Percentiles rank a stretch among this genome's conserved stretches.
phyloP scores from a whole-genome alignment of 2,113 vertebrate genomes.

The Callipepla squamata region DNA sequence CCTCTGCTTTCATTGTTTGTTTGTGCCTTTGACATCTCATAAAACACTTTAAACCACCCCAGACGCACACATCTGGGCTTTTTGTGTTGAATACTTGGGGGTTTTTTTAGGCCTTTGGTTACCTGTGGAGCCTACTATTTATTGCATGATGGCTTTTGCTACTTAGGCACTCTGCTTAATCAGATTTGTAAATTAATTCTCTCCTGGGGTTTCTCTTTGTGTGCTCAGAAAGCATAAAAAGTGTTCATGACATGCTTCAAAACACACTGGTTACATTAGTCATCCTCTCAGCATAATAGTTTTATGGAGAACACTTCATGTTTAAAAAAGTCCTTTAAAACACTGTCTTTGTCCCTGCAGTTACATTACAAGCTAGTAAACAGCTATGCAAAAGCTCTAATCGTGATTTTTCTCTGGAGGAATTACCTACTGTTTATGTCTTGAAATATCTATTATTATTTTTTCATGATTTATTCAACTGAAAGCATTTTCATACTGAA shows the following conservation, averaged over 20 bases:
- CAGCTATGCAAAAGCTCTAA: neutral
- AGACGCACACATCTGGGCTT: neutral
- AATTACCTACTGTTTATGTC: neutral
- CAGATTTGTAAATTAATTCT: conserved; percentile 66
- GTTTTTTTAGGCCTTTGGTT: conserved; percentile 21
- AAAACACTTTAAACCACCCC: neutral
- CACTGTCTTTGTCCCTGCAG: neutral
- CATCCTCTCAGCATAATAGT: conserved; percentile 42
- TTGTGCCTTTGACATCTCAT: neutral
- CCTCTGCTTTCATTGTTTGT: neutral
- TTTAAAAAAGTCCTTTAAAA: conserved; percentile 15
- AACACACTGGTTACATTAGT: conserved; percentile 63
- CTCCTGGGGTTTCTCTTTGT: conserved; percentile 62
- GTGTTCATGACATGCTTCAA: conserved; percentile 55
- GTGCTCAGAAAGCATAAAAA: conserved; percentile 63
- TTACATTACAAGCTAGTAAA: conserved; percentile 27
- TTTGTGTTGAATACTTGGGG: neutral
- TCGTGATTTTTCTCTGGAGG: neutral
- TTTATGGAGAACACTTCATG: conserved; percentile 38
- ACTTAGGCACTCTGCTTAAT: conserved; percentile 50
- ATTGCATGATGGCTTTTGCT: conserved; percentile 35
- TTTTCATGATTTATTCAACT: neutral
- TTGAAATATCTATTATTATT: neutral
- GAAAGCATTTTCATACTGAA: conserved; percentile 14
- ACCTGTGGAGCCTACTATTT: conserved; percentile 48